These are phyloP conservation scores for Romanogobio albipinnatus DNA, from an alignment of 2,113 vertebrate genomes.

Conservation along the genomic window DNA sequence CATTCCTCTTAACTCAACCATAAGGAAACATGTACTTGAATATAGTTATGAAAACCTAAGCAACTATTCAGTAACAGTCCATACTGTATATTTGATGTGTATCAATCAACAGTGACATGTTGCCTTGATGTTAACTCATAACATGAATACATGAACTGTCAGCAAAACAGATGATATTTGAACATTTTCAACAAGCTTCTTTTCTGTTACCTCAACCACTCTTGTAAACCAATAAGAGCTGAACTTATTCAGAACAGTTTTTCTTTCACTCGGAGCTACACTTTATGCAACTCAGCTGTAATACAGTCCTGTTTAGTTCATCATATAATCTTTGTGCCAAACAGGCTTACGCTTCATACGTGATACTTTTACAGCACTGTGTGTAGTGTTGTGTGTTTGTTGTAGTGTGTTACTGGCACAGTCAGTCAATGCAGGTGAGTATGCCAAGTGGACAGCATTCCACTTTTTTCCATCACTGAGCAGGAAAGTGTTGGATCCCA, in stretches of 20 bases:
- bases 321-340: neutral
- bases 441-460: too few relatives aligned
- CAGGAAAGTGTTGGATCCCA: too few relatives aligned
- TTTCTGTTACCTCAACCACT: neutral
- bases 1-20: neutral
- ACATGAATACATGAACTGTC: neutral
- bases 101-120: too few relatives aligned
- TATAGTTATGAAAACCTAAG: too few relatives aligned
- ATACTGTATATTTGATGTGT: neutral
- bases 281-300: neutral
- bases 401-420: neutral
- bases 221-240: neutral
- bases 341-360: neutral
- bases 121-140: neutral
- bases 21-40: neutral
- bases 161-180: too few relatives aligned
- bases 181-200: neutral
- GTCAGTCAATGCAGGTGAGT: too few relatives aligned
- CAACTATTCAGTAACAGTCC: neutral
- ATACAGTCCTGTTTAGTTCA: neutral
- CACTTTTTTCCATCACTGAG: too few relatives aligned
- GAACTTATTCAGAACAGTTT: neutral
- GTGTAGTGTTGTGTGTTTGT: neutral
- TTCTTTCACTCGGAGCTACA: neutral
- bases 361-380: neutral